Evolutionary conservation across 2,888 invertebrate genomes (phyloP).

Genomic region (Drosophila antonietae): DNA sequence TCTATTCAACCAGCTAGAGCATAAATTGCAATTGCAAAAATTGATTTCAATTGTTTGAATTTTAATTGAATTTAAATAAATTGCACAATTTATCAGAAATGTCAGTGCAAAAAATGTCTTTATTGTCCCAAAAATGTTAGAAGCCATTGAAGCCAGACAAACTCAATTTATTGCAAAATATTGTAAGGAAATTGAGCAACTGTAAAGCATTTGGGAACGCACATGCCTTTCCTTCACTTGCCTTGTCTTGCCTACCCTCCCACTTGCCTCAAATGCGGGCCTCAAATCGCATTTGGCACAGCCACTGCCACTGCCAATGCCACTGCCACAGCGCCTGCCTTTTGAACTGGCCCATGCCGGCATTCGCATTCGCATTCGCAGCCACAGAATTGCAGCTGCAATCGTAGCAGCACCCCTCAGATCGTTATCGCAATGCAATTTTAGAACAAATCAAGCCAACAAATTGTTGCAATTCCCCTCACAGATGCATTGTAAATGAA

Average conservation of each 20-base stretch:
- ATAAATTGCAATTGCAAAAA: slow-evolving; percentile 1
- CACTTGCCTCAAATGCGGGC: slow-evolving; percentile 24
- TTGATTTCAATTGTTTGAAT: not conserved
- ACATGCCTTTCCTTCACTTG: slow-evolving; percentile 10
- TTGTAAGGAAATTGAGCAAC: slow-evolving; percentile 34
- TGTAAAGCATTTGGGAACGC: slow-evolving; percentile 34
- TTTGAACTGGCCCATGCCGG: slow-evolving; percentile 17
- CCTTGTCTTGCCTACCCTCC: not conserved
- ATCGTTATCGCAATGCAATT: slow-evolving; percentile 70
- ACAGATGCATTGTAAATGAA: slow-evolving; percentile 34
- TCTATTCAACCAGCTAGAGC: not conserved
- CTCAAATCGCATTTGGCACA: slow-evolving; percentile 39
- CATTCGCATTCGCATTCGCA: slow-evolving; percentile 2
- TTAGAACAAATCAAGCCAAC: slow-evolving; percentile 62
- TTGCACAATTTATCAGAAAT: slow-evolving; percentile 8
- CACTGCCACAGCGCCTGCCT: slow-evolving; percentile 17
- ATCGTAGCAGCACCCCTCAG: slow-evolving; percentile 25
- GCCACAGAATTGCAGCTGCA: slow-evolving; percentile 13
- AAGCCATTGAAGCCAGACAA: slow-evolving; percentile 24
- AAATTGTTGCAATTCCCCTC: slow-evolving; percentile 53
- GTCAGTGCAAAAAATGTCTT: slow-evolving; percentile 2
- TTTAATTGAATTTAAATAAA: slow-evolving; percentile 18
- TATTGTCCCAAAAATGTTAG: not conserved
- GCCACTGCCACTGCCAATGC: slow-evolving; percentile 12
- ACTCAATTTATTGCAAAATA: slow-evolving; percentile 43